Evolutionary conservation across 1,140 invertebrate species (phyloP), one percentile per base, ranked within the genome.

Genomic region (Pseudachorutes palmiensis): DNA sequence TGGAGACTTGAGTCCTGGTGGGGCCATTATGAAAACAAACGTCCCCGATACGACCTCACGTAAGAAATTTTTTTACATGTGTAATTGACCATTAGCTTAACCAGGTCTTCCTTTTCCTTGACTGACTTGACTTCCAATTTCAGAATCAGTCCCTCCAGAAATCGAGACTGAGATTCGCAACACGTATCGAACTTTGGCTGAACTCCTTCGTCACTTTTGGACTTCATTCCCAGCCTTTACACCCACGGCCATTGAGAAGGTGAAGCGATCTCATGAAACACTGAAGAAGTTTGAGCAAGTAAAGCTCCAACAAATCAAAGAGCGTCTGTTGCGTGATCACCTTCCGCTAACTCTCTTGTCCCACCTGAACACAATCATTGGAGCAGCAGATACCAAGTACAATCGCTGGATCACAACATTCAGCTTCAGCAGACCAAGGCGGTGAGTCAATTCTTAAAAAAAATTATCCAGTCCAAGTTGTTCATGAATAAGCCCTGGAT

Each of bases 161-260:
- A 82, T 94, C 64, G 88, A 92, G 76, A 83, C 84, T 45, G 93
- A 97, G 76, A 80, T 97, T 14, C 82, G 87, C 51, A 84, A 87
- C 67, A 80, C 94, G 32, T 97, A 97, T 80, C 81, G 88, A 16
- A 90, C 90, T 19, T 81, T 90, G 1, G 87, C 89, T 70, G 94
- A 97, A 81, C 80, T 98, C 51, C 78, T 97, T 5, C 84, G 89
- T 65, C 92, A 97, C 79, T 94, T 97, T 80, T 98, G 94, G 94
- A 83, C 86, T 30, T 91, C 91, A 78, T 96, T 97, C 80, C 94
- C 94, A 58, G 87, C 89, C 14, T 91, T 88, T 0, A 88, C 87
- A 5, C 83, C 86, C 41, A 83, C 86, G 62, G 78, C 88, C 14
- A 87, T 92, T 76, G 87, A 91, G 32, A 92, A 94, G 79, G 85